phyloP scores from a whole-genome alignment of 2,797 vertebrate genomes.

The Lepus townsendii region DNA sequence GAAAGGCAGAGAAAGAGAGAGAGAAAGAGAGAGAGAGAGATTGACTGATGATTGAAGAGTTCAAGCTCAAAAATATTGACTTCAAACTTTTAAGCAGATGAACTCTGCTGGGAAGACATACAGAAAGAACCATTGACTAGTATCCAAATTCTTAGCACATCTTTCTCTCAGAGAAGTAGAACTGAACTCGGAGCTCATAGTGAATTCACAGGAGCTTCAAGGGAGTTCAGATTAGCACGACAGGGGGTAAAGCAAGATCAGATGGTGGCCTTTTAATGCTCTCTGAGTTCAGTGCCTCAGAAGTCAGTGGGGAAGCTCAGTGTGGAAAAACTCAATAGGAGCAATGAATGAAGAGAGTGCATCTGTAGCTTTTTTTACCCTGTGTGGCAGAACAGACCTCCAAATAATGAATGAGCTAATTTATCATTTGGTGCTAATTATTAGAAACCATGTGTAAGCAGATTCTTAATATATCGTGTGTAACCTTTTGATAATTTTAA shows the following conservation, averaged over 20 bases:
- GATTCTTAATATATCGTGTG: conserved; percentile 56
- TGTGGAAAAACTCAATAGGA: conserved; percentile 57
- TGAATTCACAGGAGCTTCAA: conserved; percentile 71
- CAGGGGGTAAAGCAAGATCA: conserved; percentile 74
- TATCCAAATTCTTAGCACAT: conserved; percentile 64
- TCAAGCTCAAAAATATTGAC: conserved; percentile 80
- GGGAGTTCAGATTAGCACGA: conserved; percentile 76
- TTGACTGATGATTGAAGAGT: conserved; percentile 77
- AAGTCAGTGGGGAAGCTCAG: conserved; percentile 70
- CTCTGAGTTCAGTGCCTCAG: conserved; percentile 68
- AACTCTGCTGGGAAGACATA: conserved; percentile 55
- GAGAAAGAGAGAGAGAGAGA: neutral
- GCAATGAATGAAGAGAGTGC: conserved; percentile 3
- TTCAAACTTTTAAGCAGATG: conserved; percentile 77
- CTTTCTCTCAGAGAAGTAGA: conserved; percentile 57
- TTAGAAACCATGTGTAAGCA: conserved; percentile 68
- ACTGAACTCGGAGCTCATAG: conserved; percentile 73
- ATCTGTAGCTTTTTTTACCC: conserved; percentile 13
- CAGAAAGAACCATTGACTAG: conserved; percentile 24
- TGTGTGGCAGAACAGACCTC: conserved; percentile 47
- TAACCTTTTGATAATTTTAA: conserved; percentile 13
- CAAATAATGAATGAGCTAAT: conserved; percentile 72
- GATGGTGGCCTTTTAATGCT: conserved; percentile 74
- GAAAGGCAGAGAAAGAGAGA: neutral
- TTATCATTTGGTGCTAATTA: conserved; percentile 71